phyloP scores from a whole-genome alignment of 1,140 invertebrate genomes.

The Drosophila cardini region DNA sequence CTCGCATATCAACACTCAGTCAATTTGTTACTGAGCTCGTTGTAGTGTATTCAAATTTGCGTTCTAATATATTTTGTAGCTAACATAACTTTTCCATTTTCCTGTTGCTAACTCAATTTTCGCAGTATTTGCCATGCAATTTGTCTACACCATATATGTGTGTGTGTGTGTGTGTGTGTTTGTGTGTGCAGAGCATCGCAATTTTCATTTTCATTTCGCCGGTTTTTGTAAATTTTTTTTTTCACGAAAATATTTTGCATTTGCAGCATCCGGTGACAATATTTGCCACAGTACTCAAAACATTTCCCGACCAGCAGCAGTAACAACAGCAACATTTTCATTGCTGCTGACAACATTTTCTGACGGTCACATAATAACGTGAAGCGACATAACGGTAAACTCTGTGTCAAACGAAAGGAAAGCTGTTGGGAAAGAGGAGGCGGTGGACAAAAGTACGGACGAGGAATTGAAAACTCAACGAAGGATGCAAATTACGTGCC shows the following conservation, averaged over 20 bases:
- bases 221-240: constrained; percentile 44
- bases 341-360: constrained; percentile 66
- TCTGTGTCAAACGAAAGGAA: constrained; percentile 1
- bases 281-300: constrained; percentile 45
- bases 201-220: constrained; percentile 73
- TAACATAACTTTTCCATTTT: constrained; percentile 31
- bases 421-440: neutral
- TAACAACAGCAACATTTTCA: constrained; percentile 44
- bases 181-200: constrained; percentile 25
- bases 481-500: constrained; percentile 69
- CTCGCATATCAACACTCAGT: neutral
- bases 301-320: constrained; percentile 64
- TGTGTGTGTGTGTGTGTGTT: constrained; percentile 10
- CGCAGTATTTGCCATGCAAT: constrained; percentile 64
- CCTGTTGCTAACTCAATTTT: constrained; percentile 74
- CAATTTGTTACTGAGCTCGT: neutral
- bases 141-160: constrained; percentile 35
- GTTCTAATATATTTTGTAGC: constrained; percentile 2
- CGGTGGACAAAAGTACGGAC: neutral
- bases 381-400: constrained; percentile 54
- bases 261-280: constrained; percentile 78
- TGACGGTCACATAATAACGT: constrained; percentile 76
- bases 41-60: constrained; percentile 22
- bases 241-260: constrained; percentile 80
- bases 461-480: constrained; percentile 9